These are phyloP conservation scores for Eupleurogrammus muticus DNA, from an alignment of 2,797 vertebrate species.

Conservation along the genomic window DNA sequence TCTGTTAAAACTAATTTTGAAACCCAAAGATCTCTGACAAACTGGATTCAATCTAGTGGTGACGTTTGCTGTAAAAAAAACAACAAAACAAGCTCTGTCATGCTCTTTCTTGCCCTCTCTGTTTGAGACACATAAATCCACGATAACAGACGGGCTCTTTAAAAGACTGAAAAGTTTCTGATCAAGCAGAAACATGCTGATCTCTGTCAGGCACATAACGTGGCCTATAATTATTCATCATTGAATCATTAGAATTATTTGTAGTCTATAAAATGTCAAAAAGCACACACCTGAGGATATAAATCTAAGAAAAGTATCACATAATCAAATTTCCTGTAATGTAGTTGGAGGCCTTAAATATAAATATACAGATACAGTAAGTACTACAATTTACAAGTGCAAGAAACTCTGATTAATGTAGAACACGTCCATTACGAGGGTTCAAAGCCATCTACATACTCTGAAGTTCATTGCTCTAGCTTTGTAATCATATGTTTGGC, in stretches of 20 bases:
- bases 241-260: neutral
- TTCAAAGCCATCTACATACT: slow-evolving; percentile 33
- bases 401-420: slow-evolving; percentile 3
- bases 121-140: neutral
- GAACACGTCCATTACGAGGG: slow-evolving; percentile 3
- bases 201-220: neutral
- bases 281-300: neutral
- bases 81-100: slow-evolving; percentile 29
- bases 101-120: neutral
- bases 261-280: neutral
- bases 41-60: slow-evolving; percentile 14
- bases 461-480: slow-evolving; percentile 26
- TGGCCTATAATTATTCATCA: neutral
- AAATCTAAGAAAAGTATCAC: neutral
- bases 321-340: neutral
- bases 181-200: neutral
- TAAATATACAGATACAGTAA: neutral
- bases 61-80: slow-evolving; percentile 22
- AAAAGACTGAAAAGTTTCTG: neutral
- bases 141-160: neutral
- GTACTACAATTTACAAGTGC: neutral
- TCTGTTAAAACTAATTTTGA: slow-evolving; percentile 35
- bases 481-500: slow-evolving; percentile 60
- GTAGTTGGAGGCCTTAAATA: neutral
- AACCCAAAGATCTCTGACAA: slow-evolving; percentile 18